phyloP scores from a whole-genome alignment of 2,888 invertebrate genomes.

The Cataglyphis livida region DNA sequence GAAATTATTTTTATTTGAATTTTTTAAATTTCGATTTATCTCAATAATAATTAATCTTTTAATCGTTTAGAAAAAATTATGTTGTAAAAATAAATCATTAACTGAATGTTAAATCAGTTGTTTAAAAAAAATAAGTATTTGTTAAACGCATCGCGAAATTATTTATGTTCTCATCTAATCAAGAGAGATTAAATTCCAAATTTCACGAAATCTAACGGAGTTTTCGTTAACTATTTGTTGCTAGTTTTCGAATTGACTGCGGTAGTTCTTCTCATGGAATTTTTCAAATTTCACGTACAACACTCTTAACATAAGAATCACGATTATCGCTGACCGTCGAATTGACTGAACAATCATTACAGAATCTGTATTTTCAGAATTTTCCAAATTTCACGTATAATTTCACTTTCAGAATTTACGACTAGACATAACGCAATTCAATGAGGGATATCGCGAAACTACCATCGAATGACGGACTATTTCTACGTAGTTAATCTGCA shows the following conservation, averaged over 20 bases:
- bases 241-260: not conserved
- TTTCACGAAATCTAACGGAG: not conserved
- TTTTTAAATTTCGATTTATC: not conserved
- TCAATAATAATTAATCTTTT: not conserved
- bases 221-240: not conserved
- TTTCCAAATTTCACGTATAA: conserved; percentile 7
- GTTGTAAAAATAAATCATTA: not conserved
- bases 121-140: not conserved
- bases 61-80: not conserved
- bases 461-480: conserved; percentile 34
- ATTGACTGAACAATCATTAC: not conserved
- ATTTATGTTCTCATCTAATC: not conserved
- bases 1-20: not conserved
- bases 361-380: not conserved
- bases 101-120: not conserved
- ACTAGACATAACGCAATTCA: not conserved
- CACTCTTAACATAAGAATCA: not conserved
- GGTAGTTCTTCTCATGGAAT: not conserved
- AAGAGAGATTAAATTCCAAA: not conserved
- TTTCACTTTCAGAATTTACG: not conserved
- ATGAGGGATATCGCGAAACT: conserved; percentile 11
- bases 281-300: not conserved
- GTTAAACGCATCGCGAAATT: not conserved
- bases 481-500: conserved; percentile 34
- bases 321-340: not conserved